Evolutionary conservation across 2,113 vertebrate species (phyloP).

Genomic region (Corythoichthys intestinalis): DNA sequence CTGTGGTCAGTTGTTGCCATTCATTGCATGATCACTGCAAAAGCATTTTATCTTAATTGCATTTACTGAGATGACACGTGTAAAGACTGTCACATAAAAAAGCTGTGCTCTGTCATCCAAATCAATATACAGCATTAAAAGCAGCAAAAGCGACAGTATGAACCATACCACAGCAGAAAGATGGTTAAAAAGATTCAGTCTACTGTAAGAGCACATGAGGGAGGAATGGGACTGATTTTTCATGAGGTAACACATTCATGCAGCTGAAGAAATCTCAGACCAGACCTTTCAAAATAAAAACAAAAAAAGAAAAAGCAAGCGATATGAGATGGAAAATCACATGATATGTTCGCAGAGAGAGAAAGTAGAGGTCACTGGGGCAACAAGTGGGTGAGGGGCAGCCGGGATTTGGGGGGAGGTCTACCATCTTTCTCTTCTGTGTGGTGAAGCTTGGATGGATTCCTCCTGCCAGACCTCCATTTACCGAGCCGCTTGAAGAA

Average conservation of each 20-base stretch:
- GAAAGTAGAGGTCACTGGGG: constrained; percentile 15
- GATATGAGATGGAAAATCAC: constrained; percentile 16
- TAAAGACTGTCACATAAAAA: constrained; percentile 31
- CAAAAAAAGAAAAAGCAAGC: constrained; percentile 25
- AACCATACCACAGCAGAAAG: constrained; percentile 53
- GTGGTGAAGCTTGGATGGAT: constrained; percentile 87
- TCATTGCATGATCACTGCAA: neutral
- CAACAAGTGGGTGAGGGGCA: constrained; percentile 42
- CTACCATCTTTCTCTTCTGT: constrained; percentile 92
- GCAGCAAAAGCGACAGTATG: constrained; percentile 34
- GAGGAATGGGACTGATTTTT: neutral
- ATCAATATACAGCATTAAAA: constrained; percentile 63
- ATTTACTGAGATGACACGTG: constrained; percentile 37
- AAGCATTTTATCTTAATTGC: neutral
- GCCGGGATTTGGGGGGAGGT: constrained; percentile 65
- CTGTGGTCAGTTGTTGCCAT: constrained; percentile 11
- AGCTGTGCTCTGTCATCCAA: constrained; percentile 40
- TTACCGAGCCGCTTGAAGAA: constrained; percentile 99
- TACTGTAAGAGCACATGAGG: constrained; percentile 20
- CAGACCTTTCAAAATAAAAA: constrained; percentile 31
- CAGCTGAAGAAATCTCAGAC: neutral
- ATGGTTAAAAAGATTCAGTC: constrained; percentile 46
- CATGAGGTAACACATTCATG: constrained; percentile 25
- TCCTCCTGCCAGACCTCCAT: constrained; percentile 88
- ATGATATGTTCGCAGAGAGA: constrained; percentile 43